Evolutionary conservation across 2,888 invertebrate genomes (phyloP).

Genomic region (Apamea crenata): DNA sequence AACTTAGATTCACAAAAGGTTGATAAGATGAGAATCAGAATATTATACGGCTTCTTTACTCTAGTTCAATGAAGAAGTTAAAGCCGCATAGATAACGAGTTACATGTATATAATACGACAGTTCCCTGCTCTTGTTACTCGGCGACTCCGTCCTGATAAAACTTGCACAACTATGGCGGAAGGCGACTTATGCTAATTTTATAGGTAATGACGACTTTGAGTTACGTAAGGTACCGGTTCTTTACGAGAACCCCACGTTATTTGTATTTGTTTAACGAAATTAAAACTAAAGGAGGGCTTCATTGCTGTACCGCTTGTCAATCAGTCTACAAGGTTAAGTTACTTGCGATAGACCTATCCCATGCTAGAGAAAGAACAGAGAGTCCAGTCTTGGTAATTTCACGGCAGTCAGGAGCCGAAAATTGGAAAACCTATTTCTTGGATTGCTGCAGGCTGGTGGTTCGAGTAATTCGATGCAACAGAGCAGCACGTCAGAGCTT

Average conservation of each 20-base stretch:
- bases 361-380: background rate
- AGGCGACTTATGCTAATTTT: conserved; percentile 70
- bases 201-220: conserved; percentile 68
- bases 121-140: conserved; percentile 38
- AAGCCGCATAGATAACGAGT: conserved; percentile 23
- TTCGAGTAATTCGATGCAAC: background rate
- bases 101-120: conserved; percentile 17
- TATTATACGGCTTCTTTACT: conserved; percentile 6
- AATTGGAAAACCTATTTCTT: background rate
- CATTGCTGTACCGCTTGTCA: conserved; percentile 12
- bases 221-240: conserved; percentile 54
- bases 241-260: conserved; percentile 40
- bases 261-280: conserved; percentile 24
- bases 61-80: conserved; percentile 22
- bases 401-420: background rate
- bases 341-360: background rate
- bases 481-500: background rate
- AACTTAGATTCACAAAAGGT: background rate
- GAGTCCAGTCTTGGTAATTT: conserved; percentile 3
- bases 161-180: conserved; percentile 65
- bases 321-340: conserved; percentile 4
- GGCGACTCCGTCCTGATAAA: conserved; percentile 60
- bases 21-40: conserved; percentile 6
- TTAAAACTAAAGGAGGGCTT: conserved; percentile 7
- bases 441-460: background rate